Conservation (phyloP, 2,888 invertebrate species). For the Nowickia ferox region DNA sequence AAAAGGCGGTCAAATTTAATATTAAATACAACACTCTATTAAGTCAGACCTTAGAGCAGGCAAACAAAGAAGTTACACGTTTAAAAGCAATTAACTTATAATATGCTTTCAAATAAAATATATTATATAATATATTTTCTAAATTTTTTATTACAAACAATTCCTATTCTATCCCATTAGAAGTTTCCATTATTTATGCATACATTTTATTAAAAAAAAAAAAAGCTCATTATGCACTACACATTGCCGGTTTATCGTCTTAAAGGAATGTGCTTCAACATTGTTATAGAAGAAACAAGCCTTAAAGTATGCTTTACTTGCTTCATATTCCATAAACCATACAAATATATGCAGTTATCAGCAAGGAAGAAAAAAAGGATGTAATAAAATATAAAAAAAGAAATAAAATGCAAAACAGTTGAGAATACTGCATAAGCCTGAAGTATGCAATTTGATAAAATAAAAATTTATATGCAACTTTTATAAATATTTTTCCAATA, state of each 20-base stretch:
- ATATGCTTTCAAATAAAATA: too few species aligned
- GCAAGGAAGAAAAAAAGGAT: neutral
- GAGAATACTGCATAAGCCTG: constrained; percentile 33
- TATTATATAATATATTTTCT: too few species aligned
- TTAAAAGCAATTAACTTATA: too few species aligned
- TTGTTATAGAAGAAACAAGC: neutral
- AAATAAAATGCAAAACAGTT: neutral
- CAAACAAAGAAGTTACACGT: neutral
- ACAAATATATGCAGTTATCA: constrained; percentile 11
- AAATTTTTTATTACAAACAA: too few species aligned
- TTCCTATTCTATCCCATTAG: too few species aligned
- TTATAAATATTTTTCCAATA: neutral
- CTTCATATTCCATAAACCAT: neutral
- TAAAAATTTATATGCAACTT: constrained; percentile 16
- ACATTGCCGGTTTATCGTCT: neutral
- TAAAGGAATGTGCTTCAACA: neutral
- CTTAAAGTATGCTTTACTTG: constrained; percentile 29
- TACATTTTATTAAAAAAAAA: neutral
- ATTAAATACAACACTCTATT: neutral
- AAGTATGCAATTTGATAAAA: constrained; percentile 44
- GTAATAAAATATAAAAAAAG: neutral
- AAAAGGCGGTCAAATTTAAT: neutral
- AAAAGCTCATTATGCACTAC: neutral
- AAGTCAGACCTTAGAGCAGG: neutral
- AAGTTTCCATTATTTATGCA: too few species aligned